Conservation (phyloP, 37 sponge, comb jelly and placozoan genomes). For the Halisarca cf. caerulea region DNA sequence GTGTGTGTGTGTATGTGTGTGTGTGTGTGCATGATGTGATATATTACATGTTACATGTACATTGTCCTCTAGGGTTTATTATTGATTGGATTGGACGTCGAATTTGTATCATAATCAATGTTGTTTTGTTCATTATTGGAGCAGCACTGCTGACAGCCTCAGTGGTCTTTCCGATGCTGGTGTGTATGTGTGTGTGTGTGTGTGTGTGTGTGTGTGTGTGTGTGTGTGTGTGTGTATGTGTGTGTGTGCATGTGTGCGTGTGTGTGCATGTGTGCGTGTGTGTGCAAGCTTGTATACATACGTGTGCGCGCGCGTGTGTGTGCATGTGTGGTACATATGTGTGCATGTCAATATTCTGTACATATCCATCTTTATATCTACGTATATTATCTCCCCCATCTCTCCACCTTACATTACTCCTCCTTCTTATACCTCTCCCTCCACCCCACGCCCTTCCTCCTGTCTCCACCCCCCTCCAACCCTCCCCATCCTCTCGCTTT, state of each 20-base stretch:
- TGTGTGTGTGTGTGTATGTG: constrained; percentile 17
- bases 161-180: constrained; percentile 32
- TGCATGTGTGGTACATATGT: neutral
- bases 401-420: no score
- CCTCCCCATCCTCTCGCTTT: no score
- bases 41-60: neutral
- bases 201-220: constrained; percentile 2
- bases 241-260: neutral
- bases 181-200: constrained; percentile 16
- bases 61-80: constrained; percentile 29
- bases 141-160: constrained; percentile 30
- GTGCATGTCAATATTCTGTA: neutral
- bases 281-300: neutral
- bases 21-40: no score
- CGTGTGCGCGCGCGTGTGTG: constrained; percentile 9
- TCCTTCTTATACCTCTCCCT: no score
- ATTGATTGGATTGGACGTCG: constrained; percentile 47
- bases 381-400: no score
- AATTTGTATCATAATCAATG: constrained; percentile 37
- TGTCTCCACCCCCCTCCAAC: no score
- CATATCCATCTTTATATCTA: neutral
- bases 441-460: no score
- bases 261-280: neutral
- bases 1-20: no score
- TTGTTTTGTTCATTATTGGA: constrained; percentile 50